Conservation (phyloP, 2,888 invertebrate species). For the Rotaria magnacalcarata region DNA sequence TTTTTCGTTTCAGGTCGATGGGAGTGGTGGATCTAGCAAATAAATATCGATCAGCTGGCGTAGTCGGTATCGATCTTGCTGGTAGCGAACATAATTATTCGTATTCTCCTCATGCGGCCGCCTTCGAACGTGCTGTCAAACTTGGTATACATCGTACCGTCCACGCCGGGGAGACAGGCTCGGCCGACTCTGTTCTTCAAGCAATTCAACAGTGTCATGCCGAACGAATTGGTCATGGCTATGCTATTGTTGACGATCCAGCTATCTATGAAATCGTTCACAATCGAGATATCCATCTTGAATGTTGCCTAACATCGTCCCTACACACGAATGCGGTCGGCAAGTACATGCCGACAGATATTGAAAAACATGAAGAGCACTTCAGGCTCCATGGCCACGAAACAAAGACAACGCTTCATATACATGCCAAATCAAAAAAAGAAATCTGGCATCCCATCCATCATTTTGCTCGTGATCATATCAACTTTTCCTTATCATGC, state of each 20-base stretch:
- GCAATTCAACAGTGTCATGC: constrained; percentile 62
- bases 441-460: not conserved
- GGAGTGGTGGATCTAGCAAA: constrained; percentile 59
- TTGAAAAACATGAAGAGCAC: not conserved
- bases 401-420: not conserved
- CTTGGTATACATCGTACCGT: constrained; percentile 63
- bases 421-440: not conserved
- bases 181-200: constrained; percentile 58
- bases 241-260: constrained; percentile 59
- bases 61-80: constrained; percentile 64
- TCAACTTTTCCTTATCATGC: not conserved
- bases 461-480: not conserved
- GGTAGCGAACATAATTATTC: constrained; percentile 52
- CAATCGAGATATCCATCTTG: constrained; percentile 60
- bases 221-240: constrained; percentile 65
- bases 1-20: constrained; percentile 48
- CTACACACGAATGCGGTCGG: not conserved
- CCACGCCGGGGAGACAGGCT: constrained; percentile 64
- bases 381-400: not conserved
- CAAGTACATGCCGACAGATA: not conserved
- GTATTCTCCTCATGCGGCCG: constrained; percentile 44
- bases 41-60: constrained; percentile 58
- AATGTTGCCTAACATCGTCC: constrained; percentile 48
- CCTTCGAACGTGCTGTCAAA: constrained; percentile 58
- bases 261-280: constrained; percentile 57